Evolutionary conservation across 2,797 vertebrate species (phyloP).

Genomic region (Phoeniculus purpureus): DNA sequence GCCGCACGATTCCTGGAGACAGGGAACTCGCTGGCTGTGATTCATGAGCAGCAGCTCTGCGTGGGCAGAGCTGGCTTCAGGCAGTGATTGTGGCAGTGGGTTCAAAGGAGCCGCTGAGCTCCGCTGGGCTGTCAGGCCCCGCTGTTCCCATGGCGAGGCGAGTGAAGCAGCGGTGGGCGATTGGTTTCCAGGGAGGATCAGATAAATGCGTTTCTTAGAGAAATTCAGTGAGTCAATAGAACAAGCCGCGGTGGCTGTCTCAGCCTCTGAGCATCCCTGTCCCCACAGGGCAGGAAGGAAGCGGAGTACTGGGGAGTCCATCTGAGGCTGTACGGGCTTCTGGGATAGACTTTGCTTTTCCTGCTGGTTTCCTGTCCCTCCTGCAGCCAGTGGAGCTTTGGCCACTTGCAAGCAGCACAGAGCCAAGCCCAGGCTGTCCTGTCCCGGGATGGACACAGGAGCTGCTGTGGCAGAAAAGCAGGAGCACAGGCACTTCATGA

Average conservation of each 20-base stretch:
- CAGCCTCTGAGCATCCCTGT: background rate
- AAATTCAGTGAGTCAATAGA: background rate
- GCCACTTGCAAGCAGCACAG: background rate
- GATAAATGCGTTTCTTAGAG: background rate
- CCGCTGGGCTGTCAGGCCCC: background rate
- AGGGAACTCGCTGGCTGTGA: background rate
- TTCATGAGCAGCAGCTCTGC: background rate
- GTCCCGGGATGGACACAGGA: background rate
- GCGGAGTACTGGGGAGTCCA: background rate
- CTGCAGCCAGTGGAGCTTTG: background rate
- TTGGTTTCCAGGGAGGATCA: background rate
- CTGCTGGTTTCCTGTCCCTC: slow-evolving; percentile 29
- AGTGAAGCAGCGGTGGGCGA: background rate
- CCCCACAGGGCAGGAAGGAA: background rate
- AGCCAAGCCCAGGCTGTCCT: background rate
- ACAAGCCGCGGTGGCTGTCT: background rate
- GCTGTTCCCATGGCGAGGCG: background rate
- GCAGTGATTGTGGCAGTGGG: background rate
- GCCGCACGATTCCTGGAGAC: background rate
- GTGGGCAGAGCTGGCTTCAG: slow-evolving; percentile 8
- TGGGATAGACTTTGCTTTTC: slow-evolving; percentile 29
- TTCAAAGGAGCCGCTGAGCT: slow-evolving; percentile 30
- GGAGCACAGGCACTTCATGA: rapidly evolving
- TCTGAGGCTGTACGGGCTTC: background rate
- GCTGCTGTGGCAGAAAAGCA: background rate